A percentile compares a stretch with the other conserved stretches of the same genome.
phyloP scores from a whole-genome alignment of 2,888 invertebrate species.

The Hydroisotoma schaefferi region DNA sequence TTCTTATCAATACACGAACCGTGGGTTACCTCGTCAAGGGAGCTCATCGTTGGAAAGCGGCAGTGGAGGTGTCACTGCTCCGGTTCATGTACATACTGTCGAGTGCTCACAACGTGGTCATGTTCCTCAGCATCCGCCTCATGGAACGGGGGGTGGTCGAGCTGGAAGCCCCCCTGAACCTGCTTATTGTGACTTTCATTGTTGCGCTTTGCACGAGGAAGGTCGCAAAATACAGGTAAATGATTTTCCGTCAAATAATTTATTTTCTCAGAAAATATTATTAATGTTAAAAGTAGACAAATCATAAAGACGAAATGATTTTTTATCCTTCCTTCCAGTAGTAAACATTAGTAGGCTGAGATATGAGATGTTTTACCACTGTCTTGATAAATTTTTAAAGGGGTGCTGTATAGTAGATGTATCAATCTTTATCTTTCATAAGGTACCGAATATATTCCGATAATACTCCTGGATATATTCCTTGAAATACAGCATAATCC shows the following conservation, averaged over 20 bases:
- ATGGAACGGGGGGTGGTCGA: conserved; percentile 45
- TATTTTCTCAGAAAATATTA: no score
- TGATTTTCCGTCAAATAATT: conserved; percentile 5
- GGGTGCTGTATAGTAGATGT: no score
- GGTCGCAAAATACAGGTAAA: conserved; percentile 77
- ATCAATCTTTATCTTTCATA: no score
- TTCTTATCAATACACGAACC: conserved; percentile 44
- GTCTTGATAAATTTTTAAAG: no score
- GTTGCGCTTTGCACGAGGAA: conserved; percentile 90
- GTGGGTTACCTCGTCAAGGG: conserved; percentile 52
- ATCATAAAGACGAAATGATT: no score
- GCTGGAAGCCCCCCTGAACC: conserved; percentile 54
- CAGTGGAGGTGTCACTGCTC: conserved; percentile 52
- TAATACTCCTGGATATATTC: no score
- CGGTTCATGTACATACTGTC: conserved; percentile 74
- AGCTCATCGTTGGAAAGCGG: conserved; percentile 67
- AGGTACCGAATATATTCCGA: no score
- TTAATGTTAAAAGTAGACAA: no score
- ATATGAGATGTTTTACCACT: no score
- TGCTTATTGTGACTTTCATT: conserved; percentile 91
- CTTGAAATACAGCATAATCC: no score
- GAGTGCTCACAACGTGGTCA: conserved; percentile 58
- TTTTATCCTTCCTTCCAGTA: no score
- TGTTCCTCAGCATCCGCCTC: conserved; percentile 47
- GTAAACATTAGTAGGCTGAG: no score